A percentile compares a stretch with the other conserved stretches of the same genome.
These are phyloP conservation scores for Synaphobranchus kaupii DNA, from an alignment of 2,797 vertebrate genomes.

Conservation along the genomic window DNA sequence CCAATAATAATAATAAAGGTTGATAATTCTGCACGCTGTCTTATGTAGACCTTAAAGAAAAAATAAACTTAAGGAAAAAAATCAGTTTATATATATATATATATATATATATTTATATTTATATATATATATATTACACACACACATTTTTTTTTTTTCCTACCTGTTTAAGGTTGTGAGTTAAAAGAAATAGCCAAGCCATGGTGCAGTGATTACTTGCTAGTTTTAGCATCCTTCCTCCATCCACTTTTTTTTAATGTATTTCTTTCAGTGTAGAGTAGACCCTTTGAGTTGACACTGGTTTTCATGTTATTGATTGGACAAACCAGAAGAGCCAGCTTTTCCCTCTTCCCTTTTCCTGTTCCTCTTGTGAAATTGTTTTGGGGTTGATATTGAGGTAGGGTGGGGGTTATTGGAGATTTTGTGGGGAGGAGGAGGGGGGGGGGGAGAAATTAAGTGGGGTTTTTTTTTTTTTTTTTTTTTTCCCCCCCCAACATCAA, in stretches of 20 bases:
- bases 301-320: slow-evolving; percentile 76
- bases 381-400: slow-evolving; percentile 48
- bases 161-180: slow-evolving; percentile 72
- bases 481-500: slow-evolving; percentile 74
- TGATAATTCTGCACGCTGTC: slow-evolving; percentile 80
- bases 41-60: slow-evolving; percentile 79
- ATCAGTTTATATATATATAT: slow-evolving; percentile 67
- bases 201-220: slow-evolving; percentile 88
- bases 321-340: slow-evolving; percentile 60
- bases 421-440: slow-evolving; percentile 41
- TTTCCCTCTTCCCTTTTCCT: slow-evolving; percentile 68
- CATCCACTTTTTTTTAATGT: slow-evolving; percentile 45
- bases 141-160: slow-evolving; percentile 65
- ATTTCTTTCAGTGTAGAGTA: slow-evolving; percentile 63
- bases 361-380: slow-evolving; percentile 69
- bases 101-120: too few species aligned
- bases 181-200: slow-evolving; percentile 75
- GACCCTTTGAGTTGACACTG: slow-evolving; percentile 79
- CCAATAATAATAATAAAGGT: slow-evolving; percentile 70
- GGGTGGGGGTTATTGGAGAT: slow-evolving; percentile 49
- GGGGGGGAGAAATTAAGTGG: slow-evolving; percentile 60
- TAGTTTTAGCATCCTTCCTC: slow-evolving; percentile 87
- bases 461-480: slow-evolving; percentile 50
- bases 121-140: too few species aligned
- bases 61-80: slow-evolving; percentile 44